These are phyloP conservation scores for Seira sanloemensis DNA, from an alignment of 2,888 invertebrate species.

Conservation along the genomic window DNA sequence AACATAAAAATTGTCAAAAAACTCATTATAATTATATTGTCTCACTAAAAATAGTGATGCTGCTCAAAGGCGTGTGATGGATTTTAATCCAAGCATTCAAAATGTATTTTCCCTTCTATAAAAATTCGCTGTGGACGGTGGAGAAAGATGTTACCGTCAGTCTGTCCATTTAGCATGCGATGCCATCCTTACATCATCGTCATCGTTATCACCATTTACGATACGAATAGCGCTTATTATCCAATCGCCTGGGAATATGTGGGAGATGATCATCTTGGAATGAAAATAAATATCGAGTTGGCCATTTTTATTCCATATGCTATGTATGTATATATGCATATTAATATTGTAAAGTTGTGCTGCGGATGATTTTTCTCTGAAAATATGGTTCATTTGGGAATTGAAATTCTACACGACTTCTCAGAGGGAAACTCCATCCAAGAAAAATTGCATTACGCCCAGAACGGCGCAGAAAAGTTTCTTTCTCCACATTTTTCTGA, in stretches of 20 bases:
- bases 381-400: neutral
- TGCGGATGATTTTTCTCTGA: too few relatives aligned
- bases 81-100: too few relatives aligned
- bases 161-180: neutral
- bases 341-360: too few relatives aligned
- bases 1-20: too few relatives aligned
- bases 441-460: neutral
- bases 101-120: too few relatives aligned
- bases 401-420: neutral
- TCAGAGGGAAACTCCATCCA: neutral
- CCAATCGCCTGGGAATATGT: conserved; percentile 39
- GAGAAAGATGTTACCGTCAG: too few relatives aligned
- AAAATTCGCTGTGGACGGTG: too few relatives aligned
- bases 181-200: too few relatives aligned
- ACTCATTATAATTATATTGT: neutral
- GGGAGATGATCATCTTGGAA: conserved; percentile 31
- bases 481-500: too few relatives aligned
- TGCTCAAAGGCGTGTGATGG: neutral
- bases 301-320: neutral
- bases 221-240: neutral
- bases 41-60: neutral
- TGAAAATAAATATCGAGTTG: conserved; percentile 21
- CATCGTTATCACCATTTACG: neutral
- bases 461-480: neutral
- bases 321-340: too few relatives aligned